phyloP scores from a whole-genome alignment of 2,888 invertebrate genomes.

The Sclerodermus sp. region DNA sequence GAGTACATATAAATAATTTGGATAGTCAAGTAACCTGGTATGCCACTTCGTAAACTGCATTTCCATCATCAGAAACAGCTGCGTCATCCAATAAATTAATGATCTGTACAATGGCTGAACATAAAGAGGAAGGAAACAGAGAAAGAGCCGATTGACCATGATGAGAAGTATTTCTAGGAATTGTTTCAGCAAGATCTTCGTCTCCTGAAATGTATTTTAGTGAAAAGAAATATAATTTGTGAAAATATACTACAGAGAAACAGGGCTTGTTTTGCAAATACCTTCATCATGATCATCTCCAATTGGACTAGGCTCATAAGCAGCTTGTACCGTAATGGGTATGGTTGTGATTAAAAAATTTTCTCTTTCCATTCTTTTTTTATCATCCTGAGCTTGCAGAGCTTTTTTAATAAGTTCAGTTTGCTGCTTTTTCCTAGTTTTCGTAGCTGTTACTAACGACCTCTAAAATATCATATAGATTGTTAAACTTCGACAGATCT shows the following conservation, averaged over 20 bases:
- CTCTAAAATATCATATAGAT: slow-evolving; percentile 64
- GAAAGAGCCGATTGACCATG: slow-evolving; percentile 91
- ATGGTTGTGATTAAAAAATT: slow-evolving; percentile 95
- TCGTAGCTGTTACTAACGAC: slow-evolving; percentile 95
- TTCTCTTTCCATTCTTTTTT: slow-evolving; percentile 91
- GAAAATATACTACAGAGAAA: no score
- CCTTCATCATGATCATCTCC: slow-evolving; percentile 88
- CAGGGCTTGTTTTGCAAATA: no score
- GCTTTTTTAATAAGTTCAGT: slow-evolving; percentile 97
- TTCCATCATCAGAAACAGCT: slow-evolving; percentile 90
- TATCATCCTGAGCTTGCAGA: slow-evolving; percentile 92
- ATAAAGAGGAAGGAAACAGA: slow-evolving; percentile 94
- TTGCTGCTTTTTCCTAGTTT: slow-evolving; percentile 98
- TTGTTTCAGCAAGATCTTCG: slow-evolving; percentile 66
- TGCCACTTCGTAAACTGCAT: slow-evolving; percentile 95
- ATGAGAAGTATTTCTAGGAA: slow-evolving; percentile 71
- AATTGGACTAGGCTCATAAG: slow-evolving; percentile 88
- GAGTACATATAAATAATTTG: no score
- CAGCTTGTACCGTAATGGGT: slow-evolving; percentile 92
- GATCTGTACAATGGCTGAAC: slow-evolving; percentile 93
- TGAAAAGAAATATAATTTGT: no score
- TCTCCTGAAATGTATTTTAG: slow-evolving; percentile 46
- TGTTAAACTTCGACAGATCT: no score
- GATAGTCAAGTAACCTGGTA: slow-evolving; percentile 72
- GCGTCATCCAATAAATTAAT: slow-evolving; percentile 94